Base-by-base conservation (phyloP, 2,888 invertebrate species). In the Drosophila subquinaria region DNA sequence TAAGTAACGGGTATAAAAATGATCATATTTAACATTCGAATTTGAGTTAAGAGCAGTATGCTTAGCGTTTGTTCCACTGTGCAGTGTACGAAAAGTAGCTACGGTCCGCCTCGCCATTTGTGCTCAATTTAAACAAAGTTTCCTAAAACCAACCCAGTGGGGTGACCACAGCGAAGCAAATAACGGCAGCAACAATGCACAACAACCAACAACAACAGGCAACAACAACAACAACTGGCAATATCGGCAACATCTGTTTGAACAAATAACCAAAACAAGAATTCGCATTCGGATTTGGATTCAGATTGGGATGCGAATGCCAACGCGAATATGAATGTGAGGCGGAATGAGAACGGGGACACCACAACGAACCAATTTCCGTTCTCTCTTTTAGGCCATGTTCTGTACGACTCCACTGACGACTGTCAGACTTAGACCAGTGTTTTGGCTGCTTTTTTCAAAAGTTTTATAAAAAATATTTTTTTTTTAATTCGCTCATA, bases 241-340 rank as follows among this genome's bases (percentile, higher is more conserved):
- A 80, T 69, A 79, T 72, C 30, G 78, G 89, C 89, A 84, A 73
- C 83, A 83, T 87, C 83, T 83, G 83, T 71, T 84, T 67, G 61
- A 83, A 89, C 89, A 83, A 87, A 89, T 89, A 89, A 71, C 65
- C 73, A 65, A 81, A 83, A 88, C 84, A 79, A 79, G 73, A 36
- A 82, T 79, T 63, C 45, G 43, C 23, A 35, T 45, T 43, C 43
- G 33, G 17, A 55, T 55, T 55, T 15, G 11, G 35, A 33, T 47
- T 23, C 17, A 33, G 30, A 33, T 45, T 45, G 33, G 56, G 45
- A 38, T 43, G 45, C 35, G 17, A 35, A 45, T 30, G 57, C 74
- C 52, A 47, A 61, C 17, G 52, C n/a, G 30, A 43, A 13, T 5
- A 38, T 10, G 20, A 36, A 23, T 36, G 13, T 13, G 50, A 51